Evolutionary conservation across 1,140 invertebrate species (phyloP).

Genomic region (Octopus bimaculoides): DNA sequence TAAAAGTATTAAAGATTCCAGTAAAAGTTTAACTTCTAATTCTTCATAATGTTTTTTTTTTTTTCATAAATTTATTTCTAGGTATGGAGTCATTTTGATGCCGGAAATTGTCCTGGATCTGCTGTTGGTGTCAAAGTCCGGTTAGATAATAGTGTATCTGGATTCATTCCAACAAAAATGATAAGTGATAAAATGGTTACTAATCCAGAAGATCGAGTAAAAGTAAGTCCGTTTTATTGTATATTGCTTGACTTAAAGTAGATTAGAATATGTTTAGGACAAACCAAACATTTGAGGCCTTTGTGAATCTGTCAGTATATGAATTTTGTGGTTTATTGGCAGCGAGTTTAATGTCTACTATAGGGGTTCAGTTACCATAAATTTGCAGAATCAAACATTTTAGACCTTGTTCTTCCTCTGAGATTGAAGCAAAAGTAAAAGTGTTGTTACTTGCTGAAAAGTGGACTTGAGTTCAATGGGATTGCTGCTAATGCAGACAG

Average conservation of each 20-base stretch:
- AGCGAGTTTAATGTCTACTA: background rate
- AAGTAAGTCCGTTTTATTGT: slow-evolving; percentile 45
- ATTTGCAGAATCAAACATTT: no score
- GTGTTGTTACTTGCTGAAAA: no score
- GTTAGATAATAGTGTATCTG: slow-evolving; percentile 90
- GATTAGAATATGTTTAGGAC: background rate
- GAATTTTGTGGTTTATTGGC: background rate
- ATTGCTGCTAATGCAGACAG: no score
- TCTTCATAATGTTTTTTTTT: background rate
- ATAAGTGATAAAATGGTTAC: slow-evolving; percentile 90
- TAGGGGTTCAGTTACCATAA: no score
- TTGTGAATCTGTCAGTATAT: background rate
- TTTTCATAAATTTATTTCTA: slow-evolving; percentile 29
- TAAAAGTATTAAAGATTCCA: no score
- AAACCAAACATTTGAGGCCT: background rate
- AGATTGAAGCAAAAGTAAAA: no score
- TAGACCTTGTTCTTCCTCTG: no score
- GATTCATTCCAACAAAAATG: slow-evolving; percentile 94
- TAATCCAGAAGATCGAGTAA: slow-evolving; percentile 89
- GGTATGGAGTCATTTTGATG: slow-evolving; percentile 98
- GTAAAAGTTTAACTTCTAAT: no score
- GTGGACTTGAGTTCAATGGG: no score
- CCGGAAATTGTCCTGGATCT: slow-evolving; percentile 90
- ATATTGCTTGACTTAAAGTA: slow-evolving; percentile 14
- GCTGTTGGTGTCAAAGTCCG: slow-evolving; percentile 86